Base-by-base conservation (phyloP, 2,888 invertebrate genomes). In the Icerya purchasi region DNA sequence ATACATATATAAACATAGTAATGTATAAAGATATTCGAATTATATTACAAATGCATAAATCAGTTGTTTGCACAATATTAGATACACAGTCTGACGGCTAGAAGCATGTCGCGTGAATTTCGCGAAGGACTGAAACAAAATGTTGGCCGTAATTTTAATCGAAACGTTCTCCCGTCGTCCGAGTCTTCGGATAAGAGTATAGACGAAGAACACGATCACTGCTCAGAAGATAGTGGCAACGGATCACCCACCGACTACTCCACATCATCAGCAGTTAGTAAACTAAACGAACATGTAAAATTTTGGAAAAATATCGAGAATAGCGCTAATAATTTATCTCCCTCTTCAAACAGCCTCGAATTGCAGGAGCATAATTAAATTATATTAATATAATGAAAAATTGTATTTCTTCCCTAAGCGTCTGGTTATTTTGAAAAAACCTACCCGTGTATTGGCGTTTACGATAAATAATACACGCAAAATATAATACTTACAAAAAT, bases 41-140 rank as follows among this genome's bases (percentile, higher is more conserved):
- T 18, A 52, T n/a, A n/a, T n/a, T n/a, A n/a, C n/a, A n/a, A n/a
- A n/a, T n/a, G n/a, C n/a, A n/a, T n/a, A n/a, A n/a, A n/a, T n/a
- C n/a, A n/a, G n/a, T n/a, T n/a, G n/a, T n/a, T 36, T 36, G 14
- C 36, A 36, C 14, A 19, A 22, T 25, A 25, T 50, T 56, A 66
- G 70, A 75, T 80, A 61, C 84, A 86, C 72, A 86, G 86, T 70
- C 72, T 87, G 63, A 87, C 87, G 49, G 87, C 86, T 5, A 77
- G 87, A 65, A 86, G 84, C 67, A 77, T 87, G 61, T 82, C 86
- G 2, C 80, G 77, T 66, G 80, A 85, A 71, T 82, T 86, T 68
- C 76, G 84, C 54, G 83, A 85, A 65, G 82, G 80, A 58, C 74
- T 85, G 51, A 59, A 59, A 50, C 52, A 59, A 14, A 59, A 50